Percentiles rank a stretch among this genome's conserved stretches.
phyloP scores from a whole-genome alignment of 2,888 invertebrate genomes.

The Ischnura elegans region DNA sequence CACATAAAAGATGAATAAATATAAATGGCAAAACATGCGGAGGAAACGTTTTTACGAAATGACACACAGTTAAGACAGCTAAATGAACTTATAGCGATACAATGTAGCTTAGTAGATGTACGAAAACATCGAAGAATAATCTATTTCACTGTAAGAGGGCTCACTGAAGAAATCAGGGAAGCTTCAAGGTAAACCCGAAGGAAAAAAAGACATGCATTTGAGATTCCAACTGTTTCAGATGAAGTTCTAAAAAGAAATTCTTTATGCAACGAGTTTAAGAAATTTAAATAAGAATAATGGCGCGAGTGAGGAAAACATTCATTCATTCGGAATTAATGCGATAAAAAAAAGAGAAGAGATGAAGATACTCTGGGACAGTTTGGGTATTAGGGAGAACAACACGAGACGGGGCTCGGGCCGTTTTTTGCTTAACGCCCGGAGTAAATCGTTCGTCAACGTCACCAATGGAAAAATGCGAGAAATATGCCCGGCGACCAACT shows the following conservation, averaged over 20 bases:
- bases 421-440: background rate
- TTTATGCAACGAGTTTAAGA: no score
- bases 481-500: background rate
- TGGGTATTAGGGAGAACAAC: background rate
- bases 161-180: background rate
- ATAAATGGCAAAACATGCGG: background rate
- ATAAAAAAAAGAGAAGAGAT: background rate
- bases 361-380: background rate
- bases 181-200: background rate
- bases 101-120: background rate
- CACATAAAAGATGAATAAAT: background rate
- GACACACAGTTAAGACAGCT: background rate
- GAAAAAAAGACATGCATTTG: no score
- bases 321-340: background rate
- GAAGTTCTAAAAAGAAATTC: background rate
- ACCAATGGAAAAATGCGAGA: background rate
- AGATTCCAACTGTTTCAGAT: background rate
- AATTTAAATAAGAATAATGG: no score
- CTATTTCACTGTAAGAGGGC: no score
- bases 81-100: background rate
- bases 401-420: background rate
- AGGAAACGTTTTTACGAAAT: background rate
- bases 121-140: background rate
- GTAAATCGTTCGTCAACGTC: slow-evolving; percentile 47
- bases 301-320: no score